Evolutionary conservation across 2,797 vertebrate species (phyloP).

Genomic region (Syngnathus acus): DNA sequence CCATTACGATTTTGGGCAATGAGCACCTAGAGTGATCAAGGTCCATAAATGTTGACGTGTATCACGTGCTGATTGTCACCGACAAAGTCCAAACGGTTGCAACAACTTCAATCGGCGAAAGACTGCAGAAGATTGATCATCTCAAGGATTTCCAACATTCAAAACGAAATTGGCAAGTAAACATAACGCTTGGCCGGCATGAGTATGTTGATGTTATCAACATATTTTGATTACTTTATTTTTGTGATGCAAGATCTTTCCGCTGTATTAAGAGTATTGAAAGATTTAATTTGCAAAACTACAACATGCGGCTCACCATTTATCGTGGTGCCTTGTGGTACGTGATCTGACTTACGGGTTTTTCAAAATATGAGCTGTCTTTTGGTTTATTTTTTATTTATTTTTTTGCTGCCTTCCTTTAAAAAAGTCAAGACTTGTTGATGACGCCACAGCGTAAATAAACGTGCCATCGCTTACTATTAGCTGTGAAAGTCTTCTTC

Average conservation of each 20-base stretch:
- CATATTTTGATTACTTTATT: not conserved
- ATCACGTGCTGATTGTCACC: constrained; percentile 28
- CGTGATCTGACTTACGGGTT: not conserved
- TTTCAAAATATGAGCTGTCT: not conserved
- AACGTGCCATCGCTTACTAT: too few relatives aligned
- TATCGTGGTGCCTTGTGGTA: not conserved
- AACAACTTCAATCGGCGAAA: constrained; percentile 40
- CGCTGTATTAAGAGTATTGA: not conserved
- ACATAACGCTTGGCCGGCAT: not conserved
- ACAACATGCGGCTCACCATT: not conserved
- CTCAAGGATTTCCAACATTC: constrained; percentile 29
- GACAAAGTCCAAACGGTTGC: constrained; percentile 66
- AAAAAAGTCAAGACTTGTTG: too few relatives aligned
- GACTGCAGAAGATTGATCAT: constrained; percentile 32
- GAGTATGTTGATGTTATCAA: not conserved
- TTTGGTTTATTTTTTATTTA: too few relatives aligned
- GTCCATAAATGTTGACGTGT: constrained; percentile 7
- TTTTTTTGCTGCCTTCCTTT: too few relatives aligned
- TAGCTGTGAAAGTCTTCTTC: too few relatives aligned
- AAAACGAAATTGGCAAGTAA: not conserved
- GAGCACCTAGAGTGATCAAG: constrained; percentile 7
- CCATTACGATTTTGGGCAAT: too few relatives aligned
- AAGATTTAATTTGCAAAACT: not conserved
- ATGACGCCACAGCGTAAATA: too few relatives aligned
- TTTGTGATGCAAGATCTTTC: not conserved